Conservation (phyloP, 2,113 vertebrate genomes). For the Clinocottus analis region DNA sequence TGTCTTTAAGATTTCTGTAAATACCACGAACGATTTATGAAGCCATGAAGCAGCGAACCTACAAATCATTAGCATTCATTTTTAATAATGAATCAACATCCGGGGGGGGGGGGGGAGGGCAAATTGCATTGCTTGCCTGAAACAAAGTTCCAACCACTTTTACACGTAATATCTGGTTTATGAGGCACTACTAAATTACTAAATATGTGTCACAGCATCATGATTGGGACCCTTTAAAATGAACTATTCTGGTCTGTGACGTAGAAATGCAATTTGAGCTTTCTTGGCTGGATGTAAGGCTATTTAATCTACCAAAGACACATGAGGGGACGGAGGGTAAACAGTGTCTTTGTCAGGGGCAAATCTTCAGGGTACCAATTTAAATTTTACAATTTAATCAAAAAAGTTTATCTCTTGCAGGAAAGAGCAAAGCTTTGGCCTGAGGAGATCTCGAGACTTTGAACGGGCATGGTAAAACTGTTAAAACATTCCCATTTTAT, state of each 20-base stretch:
- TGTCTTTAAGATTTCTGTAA: background rate
- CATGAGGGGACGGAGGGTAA: background rate
- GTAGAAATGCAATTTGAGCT: background rate
- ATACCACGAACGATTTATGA: slow-evolving; percentile 1
- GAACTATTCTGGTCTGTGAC: background rate
- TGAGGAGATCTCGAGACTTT: slow-evolving; percentile 6
- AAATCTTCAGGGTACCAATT: slow-evolving; percentile 20
- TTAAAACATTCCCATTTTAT: slow-evolving; percentile 21
- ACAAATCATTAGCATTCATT: background rate
- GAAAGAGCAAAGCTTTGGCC: slow-evolving; percentile 23
- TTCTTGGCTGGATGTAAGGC: background rate
- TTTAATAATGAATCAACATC: slow-evolving; percentile 1
- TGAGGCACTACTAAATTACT: background rate
- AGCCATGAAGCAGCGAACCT: background rate
- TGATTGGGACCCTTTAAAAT: background rate
- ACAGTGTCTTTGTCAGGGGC: background rate
- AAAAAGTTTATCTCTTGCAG: slow-evolving; percentile 29
- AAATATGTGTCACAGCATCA: background rate
- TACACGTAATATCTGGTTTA: background rate
- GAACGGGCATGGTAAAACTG: background rate
- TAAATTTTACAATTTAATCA: slow-evolving; percentile 21
- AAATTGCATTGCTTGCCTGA: background rate
- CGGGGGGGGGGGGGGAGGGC: no score
- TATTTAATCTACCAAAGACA: background rate
- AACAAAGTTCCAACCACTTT: background rate